Evolutionary conservation across 1,140 invertebrate species (phyloP).

Genomic region (Asbolus verrucosus): DNA sequence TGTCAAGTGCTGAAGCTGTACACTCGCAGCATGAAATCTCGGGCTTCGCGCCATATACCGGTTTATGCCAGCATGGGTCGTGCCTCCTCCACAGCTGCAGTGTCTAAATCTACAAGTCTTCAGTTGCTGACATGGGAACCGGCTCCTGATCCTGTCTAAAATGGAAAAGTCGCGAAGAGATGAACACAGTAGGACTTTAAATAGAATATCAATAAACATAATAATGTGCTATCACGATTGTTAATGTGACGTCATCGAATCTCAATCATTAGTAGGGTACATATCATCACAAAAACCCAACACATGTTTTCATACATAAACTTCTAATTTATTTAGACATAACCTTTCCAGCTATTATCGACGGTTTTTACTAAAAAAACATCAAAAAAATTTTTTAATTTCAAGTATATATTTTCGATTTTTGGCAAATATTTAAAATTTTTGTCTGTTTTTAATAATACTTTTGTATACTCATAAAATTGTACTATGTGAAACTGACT

Average conservation of each 20-base stretch:
- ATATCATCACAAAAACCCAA: conserved; percentile 5
- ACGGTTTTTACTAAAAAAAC: too few relatives aligned
- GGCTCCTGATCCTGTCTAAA: conserved; percentile 62
- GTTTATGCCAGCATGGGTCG: conserved; percentile 49
- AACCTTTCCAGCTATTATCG: too few relatives aligned
- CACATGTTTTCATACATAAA: too few relatives aligned
- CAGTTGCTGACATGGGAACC: conserved; percentile 63
- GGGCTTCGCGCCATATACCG: conserved; percentile 49
- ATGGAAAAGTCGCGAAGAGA: neutral
- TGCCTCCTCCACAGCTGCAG: conserved; percentile 36
- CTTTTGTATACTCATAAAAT: too few relatives aligned
- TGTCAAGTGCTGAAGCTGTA: conserved; percentile 67
- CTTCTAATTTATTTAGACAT: too few relatives aligned
- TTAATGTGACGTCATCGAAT: neutral
- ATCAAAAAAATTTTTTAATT: too few relatives aligned
- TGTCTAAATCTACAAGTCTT: conserved; percentile 62
- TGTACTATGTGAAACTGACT: too few relatives aligned
- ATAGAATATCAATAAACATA: too few relatives aligned
- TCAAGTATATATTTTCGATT: too few relatives aligned
- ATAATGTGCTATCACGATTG: neutral
- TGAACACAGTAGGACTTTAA: neutral
- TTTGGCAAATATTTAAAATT: too few relatives aligned
- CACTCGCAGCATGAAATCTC: conserved; percentile 59
- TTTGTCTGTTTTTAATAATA: too few relatives aligned
- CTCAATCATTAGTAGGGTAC: neutral